phyloP scores from a whole-genome alignment of 1,140 invertebrate genomes.

The Teleopsis dalmanni region DNA sequence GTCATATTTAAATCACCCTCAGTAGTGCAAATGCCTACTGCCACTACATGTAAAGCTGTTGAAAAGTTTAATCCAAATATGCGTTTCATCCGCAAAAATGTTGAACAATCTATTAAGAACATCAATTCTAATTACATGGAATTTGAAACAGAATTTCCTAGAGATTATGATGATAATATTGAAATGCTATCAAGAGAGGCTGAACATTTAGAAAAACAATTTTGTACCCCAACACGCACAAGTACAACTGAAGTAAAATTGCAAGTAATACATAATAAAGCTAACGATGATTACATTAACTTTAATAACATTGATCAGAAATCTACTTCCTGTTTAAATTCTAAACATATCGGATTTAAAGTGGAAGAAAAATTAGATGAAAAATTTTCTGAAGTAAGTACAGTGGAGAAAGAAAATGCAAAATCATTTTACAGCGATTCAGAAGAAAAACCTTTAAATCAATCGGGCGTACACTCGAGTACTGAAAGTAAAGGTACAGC shows the following conservation, averaged over 20 bases:
- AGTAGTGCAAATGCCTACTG: neutral
- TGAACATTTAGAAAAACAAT: slow-evolving; percentile 42
- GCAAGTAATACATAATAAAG: neutral
- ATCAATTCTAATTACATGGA: slow-evolving; percentile 36
- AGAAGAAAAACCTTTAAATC: neutral
- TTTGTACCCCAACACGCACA: slow-evolving; percentile 35
- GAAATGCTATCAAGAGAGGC: slow-evolving; percentile 43
- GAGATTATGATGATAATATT: slow-evolving; percentile 44
- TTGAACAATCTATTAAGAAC: slow-evolving; percentile 33
- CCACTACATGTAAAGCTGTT: slow-evolving; percentile 8
- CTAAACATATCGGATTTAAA: slow-evolving; percentile 36
- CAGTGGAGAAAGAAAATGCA: slow-evolving; percentile 2
- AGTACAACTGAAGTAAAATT: slow-evolving; percentile 14
- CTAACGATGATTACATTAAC: neutral
- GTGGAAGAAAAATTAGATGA: slow-evolving; percentile 34
- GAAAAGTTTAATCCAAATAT: slow-evolving; percentile 25
- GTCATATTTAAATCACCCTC: neutral
- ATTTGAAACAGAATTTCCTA: slow-evolving; percentile 41
- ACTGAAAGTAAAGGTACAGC: neutral
- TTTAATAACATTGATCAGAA: neutral
- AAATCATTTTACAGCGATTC: neutral
- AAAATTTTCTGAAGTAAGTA: slow-evolving; percentile 6
- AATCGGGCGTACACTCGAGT: neutral
- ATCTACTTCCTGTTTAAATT: neutral
- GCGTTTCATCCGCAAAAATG: slow-evolving; percentile 37